Conservation (phyloP, 2,113 vertebrate species). For the Ploceus nigricollis region DNA sequence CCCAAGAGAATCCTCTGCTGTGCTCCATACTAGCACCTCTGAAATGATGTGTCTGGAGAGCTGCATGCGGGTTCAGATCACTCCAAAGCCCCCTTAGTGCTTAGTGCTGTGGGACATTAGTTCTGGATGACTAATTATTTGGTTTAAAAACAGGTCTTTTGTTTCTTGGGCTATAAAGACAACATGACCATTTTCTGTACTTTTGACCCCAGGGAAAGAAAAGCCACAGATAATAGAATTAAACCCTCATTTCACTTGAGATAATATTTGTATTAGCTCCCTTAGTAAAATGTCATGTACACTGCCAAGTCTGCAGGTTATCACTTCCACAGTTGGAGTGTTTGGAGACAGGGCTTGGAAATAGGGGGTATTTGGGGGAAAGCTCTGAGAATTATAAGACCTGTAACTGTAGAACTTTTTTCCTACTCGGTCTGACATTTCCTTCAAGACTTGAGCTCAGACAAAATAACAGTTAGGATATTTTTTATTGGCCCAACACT, state of each 20-base stretch:
- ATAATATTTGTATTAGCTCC: slow-evolving; percentile 86
- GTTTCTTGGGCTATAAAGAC: slow-evolving; percentile 63
- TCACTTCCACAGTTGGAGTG: slow-evolving; percentile 59
- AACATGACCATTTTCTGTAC: slow-evolving; percentile 74
- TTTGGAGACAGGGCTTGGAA: slow-evolving; percentile 63
- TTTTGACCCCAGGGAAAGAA: slow-evolving; percentile 79
- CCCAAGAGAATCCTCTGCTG: background rate
- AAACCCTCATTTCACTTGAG: slow-evolving; percentile 77
- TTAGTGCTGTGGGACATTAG: slow-evolving; percentile 60
- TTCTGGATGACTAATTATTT: slow-evolving; percentile 70
- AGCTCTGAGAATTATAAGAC: slow-evolving; percentile 54
- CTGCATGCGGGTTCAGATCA: background rate
- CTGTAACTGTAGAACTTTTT: slow-evolving; percentile 55
- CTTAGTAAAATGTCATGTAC: slow-evolving; percentile 70
- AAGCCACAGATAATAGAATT: slow-evolving; percentile 88
- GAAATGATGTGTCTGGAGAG: background rate
- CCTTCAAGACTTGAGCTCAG: slow-evolving; percentile 56
- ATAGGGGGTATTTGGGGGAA: slow-evolving; percentile 54
- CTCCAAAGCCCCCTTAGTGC: slow-evolving; percentile 1
- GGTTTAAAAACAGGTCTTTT: slow-evolving; percentile 66
- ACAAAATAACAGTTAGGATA: slow-evolving; percentile 46
- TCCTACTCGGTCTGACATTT: slow-evolving; percentile 36
- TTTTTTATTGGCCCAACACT: slow-evolving; percentile 60
- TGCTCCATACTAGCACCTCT: background rate
- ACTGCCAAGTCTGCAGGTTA: slow-evolving; percentile 72